Evolutionary conservation across 2,888 invertebrate genomes (phyloP), one percentile per base, ranked within the genome.

Genomic region (Nomada fucata): DNA sequence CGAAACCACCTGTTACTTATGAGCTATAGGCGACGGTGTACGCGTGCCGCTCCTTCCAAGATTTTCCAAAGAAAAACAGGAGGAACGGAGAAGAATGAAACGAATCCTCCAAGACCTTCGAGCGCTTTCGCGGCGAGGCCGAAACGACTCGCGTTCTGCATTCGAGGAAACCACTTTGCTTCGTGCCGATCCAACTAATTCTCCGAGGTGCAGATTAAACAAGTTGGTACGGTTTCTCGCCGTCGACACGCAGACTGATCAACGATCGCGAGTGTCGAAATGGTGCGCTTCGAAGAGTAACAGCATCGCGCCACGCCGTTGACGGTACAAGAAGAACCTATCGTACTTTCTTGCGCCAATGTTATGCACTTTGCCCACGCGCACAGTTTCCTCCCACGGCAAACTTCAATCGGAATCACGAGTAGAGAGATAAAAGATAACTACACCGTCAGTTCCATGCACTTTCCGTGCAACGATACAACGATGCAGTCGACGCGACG

Each of bases 1-100:
- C 88, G 76, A 83, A 82, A 86, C 87, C 90, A 90, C 90, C 90
- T 90, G 89, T 90, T 90, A 89, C 88, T 79, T 83, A 83, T 77
- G 69, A 74, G 77, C 79, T 84, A 72, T 71, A 84, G 86, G 73
- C 83, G 80, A 69, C 76, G 79, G 57, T 67, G 68, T 64, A 53
- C 52, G 68, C 50, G 76, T 76, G 44, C 50, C 44, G 2, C n/a
- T 2, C 18, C 20, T 29, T 11, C 29, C n/a, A 59, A 11, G 29
- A 65, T 65, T 65, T n/a, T n/a, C 7, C n/a, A 15, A 18, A 18
- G 10, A 23, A 47, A 23, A 47, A 20, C 23, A 3, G 9, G n/a
- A 2, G 7, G 29, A 36, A 18, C 10, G 18, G 3, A 36, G 2
- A n/a, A 18, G 42, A 4, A 9, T 36, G 13, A 23, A 47, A 59